Evolutionary conservation across 2,888 invertebrate genomes (phyloP).

Genomic region (Eilema sororculum): DNA sequence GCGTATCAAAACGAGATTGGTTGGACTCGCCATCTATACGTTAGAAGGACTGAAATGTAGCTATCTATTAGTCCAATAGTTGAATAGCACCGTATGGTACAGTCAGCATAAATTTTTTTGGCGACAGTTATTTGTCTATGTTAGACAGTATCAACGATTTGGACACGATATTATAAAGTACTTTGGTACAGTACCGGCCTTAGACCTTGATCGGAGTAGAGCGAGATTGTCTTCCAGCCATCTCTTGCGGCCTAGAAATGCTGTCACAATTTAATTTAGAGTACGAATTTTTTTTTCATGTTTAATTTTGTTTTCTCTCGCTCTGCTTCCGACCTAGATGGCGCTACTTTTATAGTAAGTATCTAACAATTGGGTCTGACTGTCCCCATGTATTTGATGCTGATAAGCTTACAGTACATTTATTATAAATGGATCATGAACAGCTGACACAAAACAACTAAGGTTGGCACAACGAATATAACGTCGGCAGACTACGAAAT

Average conservation of each 20-base stretch:
- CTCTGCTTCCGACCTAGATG: neutral
- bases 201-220: neutral
- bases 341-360: neutral
- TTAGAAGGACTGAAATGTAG: neutral
- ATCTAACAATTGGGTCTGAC: neutral
- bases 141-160: neutral
- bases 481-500: neutral
- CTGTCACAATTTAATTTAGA: no score
- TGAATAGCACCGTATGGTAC: neutral
- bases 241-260: no score
- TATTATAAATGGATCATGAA: neutral
- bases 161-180: neutral
- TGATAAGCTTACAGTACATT: no score
- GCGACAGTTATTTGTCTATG: neutral
- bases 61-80: neutral
- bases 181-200: neutral
- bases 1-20: neutral
- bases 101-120: neutral
- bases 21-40: neutral
- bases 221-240: neutral
- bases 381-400: neutral
- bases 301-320: neutral
- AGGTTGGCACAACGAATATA: neutral
- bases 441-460: neutral
- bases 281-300: no score